phyloP scores from a whole-genome alignment of 1,140 invertebrate genomes.

The Oryctes rhinoceros region DNA sequence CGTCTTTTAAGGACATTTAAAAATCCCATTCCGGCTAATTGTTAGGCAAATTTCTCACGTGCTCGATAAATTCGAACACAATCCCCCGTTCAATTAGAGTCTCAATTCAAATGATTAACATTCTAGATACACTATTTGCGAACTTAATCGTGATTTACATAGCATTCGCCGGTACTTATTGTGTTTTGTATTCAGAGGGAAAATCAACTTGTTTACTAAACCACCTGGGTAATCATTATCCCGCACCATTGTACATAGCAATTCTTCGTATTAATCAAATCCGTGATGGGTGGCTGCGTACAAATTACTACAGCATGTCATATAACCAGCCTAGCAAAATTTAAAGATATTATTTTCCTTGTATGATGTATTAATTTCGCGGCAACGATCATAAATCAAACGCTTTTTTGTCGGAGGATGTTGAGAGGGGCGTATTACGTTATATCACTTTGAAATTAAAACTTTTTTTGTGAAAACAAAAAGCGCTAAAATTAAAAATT shows the following conservation, averaged over 20 bases:
- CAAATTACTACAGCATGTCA: neutral
- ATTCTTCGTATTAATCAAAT: neutral
- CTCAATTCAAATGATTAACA: too few relatives aligned
- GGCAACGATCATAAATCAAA: slow-evolving; percentile 1
- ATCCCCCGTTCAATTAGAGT: too few relatives aligned
- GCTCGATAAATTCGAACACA: too few relatives aligned
- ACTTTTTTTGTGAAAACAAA: too few relatives aligned
- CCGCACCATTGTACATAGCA: neutral
- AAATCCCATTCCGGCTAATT: too few relatives aligned
- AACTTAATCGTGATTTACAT: too few relatives aligned
- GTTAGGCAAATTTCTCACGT: too few relatives aligned
- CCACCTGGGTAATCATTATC: neutral
- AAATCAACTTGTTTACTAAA: slow-evolving; percentile 3
- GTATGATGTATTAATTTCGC: neutral
- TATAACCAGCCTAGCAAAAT: neutral
- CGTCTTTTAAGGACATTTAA: too few relatives aligned
- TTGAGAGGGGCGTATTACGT: too few relatives aligned
- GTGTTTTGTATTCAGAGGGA: neutral
- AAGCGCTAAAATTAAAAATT: too few relatives aligned
- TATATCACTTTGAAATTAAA: too few relatives aligned
- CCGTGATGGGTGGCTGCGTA: neutral
- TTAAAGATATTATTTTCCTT: neutral
- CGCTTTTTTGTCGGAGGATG: neutral
- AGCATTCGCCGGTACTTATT: neutral
- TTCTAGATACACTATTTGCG: too few relatives aligned